phyloP scores from a whole-genome alignment of 2,797 vertebrate genomes.

The Rhabdophis nuchalis region DNA sequence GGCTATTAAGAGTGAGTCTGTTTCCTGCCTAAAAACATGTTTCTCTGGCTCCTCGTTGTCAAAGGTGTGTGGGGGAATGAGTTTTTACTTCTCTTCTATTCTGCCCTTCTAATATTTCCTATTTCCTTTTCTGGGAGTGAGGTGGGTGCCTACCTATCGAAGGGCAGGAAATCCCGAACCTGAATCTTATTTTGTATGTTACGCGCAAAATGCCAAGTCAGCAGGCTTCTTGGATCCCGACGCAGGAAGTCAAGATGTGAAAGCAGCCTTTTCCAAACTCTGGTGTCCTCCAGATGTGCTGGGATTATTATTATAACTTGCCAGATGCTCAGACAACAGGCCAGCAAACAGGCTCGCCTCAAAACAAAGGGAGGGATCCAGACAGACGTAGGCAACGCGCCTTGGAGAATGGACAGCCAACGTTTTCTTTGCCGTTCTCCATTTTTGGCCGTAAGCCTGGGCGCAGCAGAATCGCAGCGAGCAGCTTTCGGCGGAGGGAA shows the following conservation, averaged over 20 bases:
- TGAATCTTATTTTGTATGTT: neutral
- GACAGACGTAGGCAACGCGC: neutral
- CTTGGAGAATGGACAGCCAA: neutral
- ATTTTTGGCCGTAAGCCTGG: neutral
- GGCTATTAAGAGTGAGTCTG: no score
- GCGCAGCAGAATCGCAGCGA: neutral
- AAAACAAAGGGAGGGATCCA: neutral
- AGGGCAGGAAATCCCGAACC: neutral
- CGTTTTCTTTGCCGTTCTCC: neutral
- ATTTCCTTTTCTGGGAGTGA: no score
- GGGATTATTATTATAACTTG: neutral
- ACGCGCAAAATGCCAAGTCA: neutral
- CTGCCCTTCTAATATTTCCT: no score
- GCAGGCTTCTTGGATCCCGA: neutral
- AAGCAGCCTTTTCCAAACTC: neutral
- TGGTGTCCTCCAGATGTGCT: neutral
- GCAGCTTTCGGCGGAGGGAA: neutral
- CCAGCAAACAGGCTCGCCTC: neutral
- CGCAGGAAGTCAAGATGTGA: neutral
- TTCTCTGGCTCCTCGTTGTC: no score
- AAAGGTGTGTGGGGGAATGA: no score
- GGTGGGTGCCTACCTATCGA: neutral
- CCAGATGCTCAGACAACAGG: neutral
- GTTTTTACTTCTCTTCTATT: no score
- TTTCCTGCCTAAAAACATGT: no score